Percentiles rank a stretch among this genome's conserved stretches.
These are phyloP conservation scores for Luffia ferchaultella DNA, from an alignment of 2,888 invertebrate genomes.

Conservation along the genomic window DNA sequence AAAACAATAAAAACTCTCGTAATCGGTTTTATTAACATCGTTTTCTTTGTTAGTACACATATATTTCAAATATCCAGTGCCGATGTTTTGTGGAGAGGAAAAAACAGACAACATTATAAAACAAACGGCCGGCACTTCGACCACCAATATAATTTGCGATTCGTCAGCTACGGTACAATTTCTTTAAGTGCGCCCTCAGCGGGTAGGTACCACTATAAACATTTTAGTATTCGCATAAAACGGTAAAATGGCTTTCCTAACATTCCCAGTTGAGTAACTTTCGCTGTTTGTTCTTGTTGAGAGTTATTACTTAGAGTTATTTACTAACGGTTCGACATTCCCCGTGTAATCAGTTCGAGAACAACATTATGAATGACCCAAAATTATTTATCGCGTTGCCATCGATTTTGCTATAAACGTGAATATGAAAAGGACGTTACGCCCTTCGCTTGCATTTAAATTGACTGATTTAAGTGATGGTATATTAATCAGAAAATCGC, in stretches of 20 bases:
- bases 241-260: background rate
- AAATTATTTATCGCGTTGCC: background rate
- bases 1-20: too few species aligned
- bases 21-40: too few species aligned
- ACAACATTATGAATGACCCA: background rate
- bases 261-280: background rate
- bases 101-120: background rate
- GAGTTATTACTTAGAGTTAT: background rate
- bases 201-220: background rate
- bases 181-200: background rate
- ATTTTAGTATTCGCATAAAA: background rate
- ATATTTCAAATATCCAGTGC: too few species aligned
- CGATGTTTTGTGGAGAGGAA: background rate
- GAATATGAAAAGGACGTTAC: background rate
- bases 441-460: background rate
- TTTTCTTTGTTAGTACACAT: too few species aligned
- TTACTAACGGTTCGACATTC: too few species aligned
- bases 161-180: background rate
- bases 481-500: background rate
- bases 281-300: background rate
- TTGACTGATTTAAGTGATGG: background rate
- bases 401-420: background rate
- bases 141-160: background rate
- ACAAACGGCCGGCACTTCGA: too few species aligned
- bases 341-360: too few species aligned